phyloP scores from a whole-genome alignment of 2,797 vertebrate genomes.

The Gymnoscopelus microlampas region DNA sequence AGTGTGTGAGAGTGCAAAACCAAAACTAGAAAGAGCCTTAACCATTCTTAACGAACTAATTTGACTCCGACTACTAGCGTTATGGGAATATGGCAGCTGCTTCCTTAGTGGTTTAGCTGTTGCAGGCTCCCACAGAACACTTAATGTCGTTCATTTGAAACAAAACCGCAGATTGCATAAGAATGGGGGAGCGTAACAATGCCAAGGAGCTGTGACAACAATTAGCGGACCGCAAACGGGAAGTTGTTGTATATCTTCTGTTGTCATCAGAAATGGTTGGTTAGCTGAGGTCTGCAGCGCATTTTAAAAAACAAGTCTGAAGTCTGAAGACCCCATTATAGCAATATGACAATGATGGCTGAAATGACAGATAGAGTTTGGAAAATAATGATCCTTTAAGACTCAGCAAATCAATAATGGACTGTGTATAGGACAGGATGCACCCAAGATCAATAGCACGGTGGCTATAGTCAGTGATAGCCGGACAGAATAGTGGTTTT shows the following conservation, averaged over 20 bases:
- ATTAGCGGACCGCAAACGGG: slow-evolving; percentile 2
- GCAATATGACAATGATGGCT: neutral
- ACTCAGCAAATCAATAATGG: neutral
- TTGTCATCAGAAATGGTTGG: neutral
- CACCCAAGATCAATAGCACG: too few relatives aligned
- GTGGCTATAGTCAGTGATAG: too few relatives aligned
- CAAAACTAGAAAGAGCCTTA: slow-evolving; percentile 8
- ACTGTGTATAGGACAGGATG: too few relatives aligned
- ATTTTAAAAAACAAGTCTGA: neutral
- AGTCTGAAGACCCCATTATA: neutral
- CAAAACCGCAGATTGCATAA: slow-evolving; percentile 7
- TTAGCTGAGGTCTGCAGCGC: neutral
- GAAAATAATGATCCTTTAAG: neutral
- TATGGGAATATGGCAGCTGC: slow-evolving; percentile 17
- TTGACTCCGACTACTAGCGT: slow-evolving; percentile 11
- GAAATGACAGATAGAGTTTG: neutral
- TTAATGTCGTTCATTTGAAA: slow-evolving; percentile 17
- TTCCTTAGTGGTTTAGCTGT: slow-evolving; percentile 1
- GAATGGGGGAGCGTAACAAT: neutral
- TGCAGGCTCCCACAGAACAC: slow-evolving; percentile 9
- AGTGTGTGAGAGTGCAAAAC: neutral
- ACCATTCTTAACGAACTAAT: slow-evolving; percentile 15
- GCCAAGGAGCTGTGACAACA: slow-evolving; percentile 1
- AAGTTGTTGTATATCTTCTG: neutral
- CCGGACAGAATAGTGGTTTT: too few relatives aligned